Conservation (phyloP, 2,888 invertebrate genomes). For the Neoaliturus tenellus region DNA sequence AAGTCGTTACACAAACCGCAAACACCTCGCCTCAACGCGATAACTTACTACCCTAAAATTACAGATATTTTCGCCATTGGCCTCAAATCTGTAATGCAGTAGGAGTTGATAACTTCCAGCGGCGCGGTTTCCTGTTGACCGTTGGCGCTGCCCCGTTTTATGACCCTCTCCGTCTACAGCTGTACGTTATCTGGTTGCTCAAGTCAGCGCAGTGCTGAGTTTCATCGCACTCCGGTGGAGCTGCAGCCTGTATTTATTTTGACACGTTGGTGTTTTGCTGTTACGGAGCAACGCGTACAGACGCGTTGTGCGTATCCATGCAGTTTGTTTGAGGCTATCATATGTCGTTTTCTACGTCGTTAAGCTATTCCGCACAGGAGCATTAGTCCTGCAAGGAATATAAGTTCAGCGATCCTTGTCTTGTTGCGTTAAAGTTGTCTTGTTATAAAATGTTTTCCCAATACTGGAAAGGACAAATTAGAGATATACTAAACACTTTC, state of each 20-base stretch:
- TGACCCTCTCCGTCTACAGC: not conserved
- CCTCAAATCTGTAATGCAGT: not conserved
- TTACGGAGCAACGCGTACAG: no score
- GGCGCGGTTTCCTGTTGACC: not conserved
- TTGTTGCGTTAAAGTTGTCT: no score
- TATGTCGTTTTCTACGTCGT: no score
- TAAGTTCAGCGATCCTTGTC: no score
- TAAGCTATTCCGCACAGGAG: no score
- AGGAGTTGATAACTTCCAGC: not conserved
- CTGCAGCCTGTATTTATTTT: not conserved
- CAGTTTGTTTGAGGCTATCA: not conserved
- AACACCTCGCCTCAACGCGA: no score
- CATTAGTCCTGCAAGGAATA: no score
- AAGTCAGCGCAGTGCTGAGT: not conserved
- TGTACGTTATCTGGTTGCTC: not conserved
- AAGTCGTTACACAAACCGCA: no score
- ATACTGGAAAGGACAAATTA: no score
- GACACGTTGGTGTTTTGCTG: not conserved
- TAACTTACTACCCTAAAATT: not conserved
- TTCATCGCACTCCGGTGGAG: not conserved
- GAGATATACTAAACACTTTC: no score
- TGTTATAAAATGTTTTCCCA: no score
- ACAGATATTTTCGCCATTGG: not conserved
- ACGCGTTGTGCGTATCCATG: not conserved
- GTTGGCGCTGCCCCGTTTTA: not conserved